These are phyloP conservation scores for Chrysaora quinquecirrha DNA, from an alignment of 30 jellyfish, hydroid and myxozoan genomes.

Conservation along the genomic window DNA sequence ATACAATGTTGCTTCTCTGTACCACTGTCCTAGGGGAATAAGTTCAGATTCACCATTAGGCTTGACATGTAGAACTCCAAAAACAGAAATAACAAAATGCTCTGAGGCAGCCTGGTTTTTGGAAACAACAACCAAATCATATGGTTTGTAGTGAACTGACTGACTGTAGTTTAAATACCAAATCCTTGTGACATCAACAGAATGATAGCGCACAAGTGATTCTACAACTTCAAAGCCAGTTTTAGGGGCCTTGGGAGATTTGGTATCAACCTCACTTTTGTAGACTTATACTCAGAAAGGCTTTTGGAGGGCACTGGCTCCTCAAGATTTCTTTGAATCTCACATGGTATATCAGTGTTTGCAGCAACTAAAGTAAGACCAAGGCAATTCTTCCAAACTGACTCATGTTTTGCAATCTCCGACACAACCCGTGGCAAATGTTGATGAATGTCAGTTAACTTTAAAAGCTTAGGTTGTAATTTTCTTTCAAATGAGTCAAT, in stretches of 20 bases:
- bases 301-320: not conserved
- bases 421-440: slow-evolving; percentile 82
- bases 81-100: slow-evolving; percentile 77
- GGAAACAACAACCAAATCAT: slow-evolving; percentile 70
- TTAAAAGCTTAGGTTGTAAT: slow-evolving; percentile 47
- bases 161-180: slow-evolving; percentile 70
- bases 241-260: slow-evolving; percentile 19
- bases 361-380: slow-evolving; percentile 77
- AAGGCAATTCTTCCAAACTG: slow-evolving; percentile 70
- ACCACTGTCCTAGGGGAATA: slow-evolving; percentile 83
- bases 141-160: slow-evolving; percentile 53
- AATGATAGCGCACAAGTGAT: slow-evolving; percentile 35
- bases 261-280: not conserved
- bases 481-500: slow-evolving; percentile 29
- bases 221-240: slow-evolving; percentile 82
- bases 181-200: slow-evolving; percentile 40
- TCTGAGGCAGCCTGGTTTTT: slow-evolving; percentile 64
- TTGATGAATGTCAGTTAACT: slow-evolving; percentile 45
- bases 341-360: slow-evolving; percentile 52
- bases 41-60: slow-evolving; percentile 83
- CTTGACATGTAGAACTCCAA: slow-evolving; percentile 82
- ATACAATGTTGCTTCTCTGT: slow-evolving; percentile 72
- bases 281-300: not conserved
- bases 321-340: not conserved
- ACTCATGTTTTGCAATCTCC: slow-evolving; percentile 70